A percentile compares a stretch with the other conserved stretches of the same genome.
Evolutionary conservation across 2,113 vertebrate genomes (phyloP).

Genomic region (Chaenogobius annularis): DNA sequence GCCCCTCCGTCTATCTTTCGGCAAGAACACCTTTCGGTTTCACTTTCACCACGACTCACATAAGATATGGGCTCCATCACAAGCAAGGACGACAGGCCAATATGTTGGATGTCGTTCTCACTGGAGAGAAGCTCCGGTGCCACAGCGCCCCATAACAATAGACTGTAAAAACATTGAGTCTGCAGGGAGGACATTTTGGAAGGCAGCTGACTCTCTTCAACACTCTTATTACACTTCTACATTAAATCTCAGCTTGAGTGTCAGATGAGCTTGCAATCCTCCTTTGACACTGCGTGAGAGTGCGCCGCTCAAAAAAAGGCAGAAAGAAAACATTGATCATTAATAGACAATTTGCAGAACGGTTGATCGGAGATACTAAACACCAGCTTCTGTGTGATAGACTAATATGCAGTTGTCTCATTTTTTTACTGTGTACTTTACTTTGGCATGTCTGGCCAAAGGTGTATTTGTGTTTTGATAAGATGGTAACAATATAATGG

Average conservation of each 20-base stretch:
- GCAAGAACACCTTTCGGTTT: slow-evolving; percentile 63
- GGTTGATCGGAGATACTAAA: neutral
- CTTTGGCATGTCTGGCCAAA: neutral
- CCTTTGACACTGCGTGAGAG: slow-evolving; percentile 48
- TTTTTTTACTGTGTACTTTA: neutral
- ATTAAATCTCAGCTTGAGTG: slow-evolving; percentile 68
- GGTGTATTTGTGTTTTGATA: neutral
- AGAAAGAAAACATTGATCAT: slow-evolving; percentile 11
- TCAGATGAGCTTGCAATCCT: slow-evolving; percentile 66
- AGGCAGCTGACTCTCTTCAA: slow-evolving; percentile 56
- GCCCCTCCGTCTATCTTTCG: slow-evolving; percentile 49
- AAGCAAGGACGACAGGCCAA: slow-evolving; percentile 65
- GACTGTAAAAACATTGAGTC: slow-evolving; percentile 62
- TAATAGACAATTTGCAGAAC: neutral
- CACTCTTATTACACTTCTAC: slow-evolving; percentile 72
- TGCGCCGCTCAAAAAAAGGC: slow-evolving; percentile 25
- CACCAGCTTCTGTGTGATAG: neutral
- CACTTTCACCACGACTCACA: slow-evolving; percentile 53
- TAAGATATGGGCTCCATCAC: slow-evolving; percentile 68
- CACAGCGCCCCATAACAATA: slow-evolving; percentile 71
- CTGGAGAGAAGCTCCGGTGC: slow-evolving; percentile 47
- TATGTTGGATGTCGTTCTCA: slow-evolving; percentile 60
- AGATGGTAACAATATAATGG: neutral
- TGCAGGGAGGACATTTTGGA: slow-evolving; percentile 60
- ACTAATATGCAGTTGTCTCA: neutral